Evolutionary conservation across 2,888 invertebrate genomes (phyloP), one percentile per base, ranked within the genome.

Genomic region (Allophyes oxyacanthae): DNA sequence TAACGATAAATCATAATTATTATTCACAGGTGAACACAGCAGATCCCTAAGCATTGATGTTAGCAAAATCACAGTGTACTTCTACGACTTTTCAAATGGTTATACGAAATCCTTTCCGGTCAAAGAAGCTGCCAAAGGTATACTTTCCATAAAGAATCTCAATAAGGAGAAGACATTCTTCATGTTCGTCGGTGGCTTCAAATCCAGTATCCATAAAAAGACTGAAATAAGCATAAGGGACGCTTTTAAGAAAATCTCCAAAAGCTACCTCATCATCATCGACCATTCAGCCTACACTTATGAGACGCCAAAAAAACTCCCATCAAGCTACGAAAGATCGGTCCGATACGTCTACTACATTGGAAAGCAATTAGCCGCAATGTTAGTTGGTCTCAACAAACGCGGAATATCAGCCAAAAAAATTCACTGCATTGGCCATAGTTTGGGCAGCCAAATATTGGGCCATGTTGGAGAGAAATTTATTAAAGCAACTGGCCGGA

Each of bases 201-300:
- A 14, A 15, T 57, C 65, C 8, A 9, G 37, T 10, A 33, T 15
- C 14, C 33, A 43, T 30, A 26, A 42, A 42, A 30, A 14, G 32
- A 89, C 88, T 1, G 91, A 89, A 55, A 81, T 88, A 53, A 81
- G 81, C 28, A 79, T 94, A 5, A 81, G 90, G 25, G 82, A 90
- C 8, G 83, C 90, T 0, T 92, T 92, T 58, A 81, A 78, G 42
- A 78, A 82, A 32, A 80, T 83, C 28, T 89, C 91, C 0, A 86
- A 92, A 32, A 91, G 87, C 55, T 92, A 92, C 46, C 69, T 94
- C 0, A 89, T 92, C 33, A 91, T 94, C n/a, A 70, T 93, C 0
- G 93, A 94, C 44, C 94, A 93, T 72, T 91, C 91, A 0, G 78
- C 78, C 0, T 94, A 93, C 61, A 94, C 93, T 0, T 86, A 92